Conservation (phyloP, 2,888 invertebrate species). For the Koerneria pararmatus region DNA sequence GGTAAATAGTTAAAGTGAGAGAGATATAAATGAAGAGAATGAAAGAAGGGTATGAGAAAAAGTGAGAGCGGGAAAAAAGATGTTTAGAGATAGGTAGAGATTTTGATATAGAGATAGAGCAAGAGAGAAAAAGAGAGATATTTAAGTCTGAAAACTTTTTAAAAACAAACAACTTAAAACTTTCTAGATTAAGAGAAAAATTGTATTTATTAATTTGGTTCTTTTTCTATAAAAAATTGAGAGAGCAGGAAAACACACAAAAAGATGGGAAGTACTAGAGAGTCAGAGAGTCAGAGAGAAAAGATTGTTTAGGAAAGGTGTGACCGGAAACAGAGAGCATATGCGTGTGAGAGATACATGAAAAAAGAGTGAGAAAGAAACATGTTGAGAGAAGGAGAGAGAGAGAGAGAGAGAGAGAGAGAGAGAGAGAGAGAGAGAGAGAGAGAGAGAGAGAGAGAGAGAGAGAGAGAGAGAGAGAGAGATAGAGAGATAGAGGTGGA, state of each 20-base stretch:
- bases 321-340: slow-evolving; percentile 7
- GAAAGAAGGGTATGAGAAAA: too few species aligned
- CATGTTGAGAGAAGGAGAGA: slow-evolving; percentile 9
- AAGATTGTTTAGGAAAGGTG: not conserved
- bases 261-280: not conserved
- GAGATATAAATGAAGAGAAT: too few species aligned
- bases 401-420: not conserved
- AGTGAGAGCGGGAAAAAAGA: not conserved
- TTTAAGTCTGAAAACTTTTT: too few species aligned
- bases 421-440: slow-evolving; percentile 9
- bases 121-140: not conserved
- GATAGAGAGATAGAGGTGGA: too few species aligned
- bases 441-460: slow-evolving; percentile 7
- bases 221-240: not conserved
- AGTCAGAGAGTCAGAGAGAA: slow-evolving; percentile 2
- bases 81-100: slow-evolving; percentile 6
- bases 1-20: too few species aligned
- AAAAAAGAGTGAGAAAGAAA: not conserved
- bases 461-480: not conserved
- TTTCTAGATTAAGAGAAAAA: not conserved
- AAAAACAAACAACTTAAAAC: too few species aligned
- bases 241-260: not conserved
- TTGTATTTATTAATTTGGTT: not conserved
- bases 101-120: not conserved
- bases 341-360: slow-evolving; percentile 2